A percentile compares a stretch with the other conserved stretches of the same genome.
These are phyloP conservation scores for Mya arenaria DNA, from an alignment of 1,140 invertebrate genomes.

Conservation along the genomic window DNA sequence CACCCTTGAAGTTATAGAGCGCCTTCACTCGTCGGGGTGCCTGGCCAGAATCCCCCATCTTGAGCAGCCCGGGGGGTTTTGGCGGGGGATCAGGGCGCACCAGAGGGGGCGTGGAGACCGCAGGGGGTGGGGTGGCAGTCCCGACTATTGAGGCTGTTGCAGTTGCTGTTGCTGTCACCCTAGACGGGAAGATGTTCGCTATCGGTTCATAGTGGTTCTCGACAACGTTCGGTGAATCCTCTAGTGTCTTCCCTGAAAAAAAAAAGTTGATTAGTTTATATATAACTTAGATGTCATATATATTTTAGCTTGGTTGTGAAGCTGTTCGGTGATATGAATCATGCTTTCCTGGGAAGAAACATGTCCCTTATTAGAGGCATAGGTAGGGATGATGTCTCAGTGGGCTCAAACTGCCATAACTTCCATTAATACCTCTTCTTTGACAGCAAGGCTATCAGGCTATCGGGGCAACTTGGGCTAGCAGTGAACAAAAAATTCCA, in stretches of 20 bases:
- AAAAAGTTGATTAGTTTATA: too few relatives aligned
- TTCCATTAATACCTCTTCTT: too few relatives aligned
- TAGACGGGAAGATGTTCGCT: slow-evolving; percentile 33
- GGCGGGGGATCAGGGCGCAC: slow-evolving; percentile 60
- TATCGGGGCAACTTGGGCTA: too few relatives aligned
- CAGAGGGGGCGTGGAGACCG: neutral
- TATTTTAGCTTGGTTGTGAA: too few relatives aligned
- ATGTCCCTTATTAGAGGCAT: too few relatives aligned
- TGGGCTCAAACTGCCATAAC: too few relatives aligned
- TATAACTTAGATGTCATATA: too few relatives aligned
- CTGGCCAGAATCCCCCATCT: slow-evolving; percentile 69
- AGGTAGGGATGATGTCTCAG: too few relatives aligned
- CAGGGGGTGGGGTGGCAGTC: slow-evolving; percentile 22
- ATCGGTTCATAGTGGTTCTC: slow-evolving; percentile 68
- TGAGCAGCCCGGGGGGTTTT: slow-evolving; percentile 59
- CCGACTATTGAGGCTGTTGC: slow-evolving; percentile 36
- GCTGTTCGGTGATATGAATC: too few relatives aligned
- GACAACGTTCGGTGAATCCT: slow-evolving; percentile 55
- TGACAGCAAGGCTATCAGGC: too few relatives aligned
- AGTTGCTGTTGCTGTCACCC: slow-evolving; percentile 58
- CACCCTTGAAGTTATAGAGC: slow-evolving; percentile 95
- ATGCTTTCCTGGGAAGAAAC: too few relatives aligned
- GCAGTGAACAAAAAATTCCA: too few relatives aligned
- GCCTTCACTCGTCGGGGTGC: slow-evolving; percentile 87
- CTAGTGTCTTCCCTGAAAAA: slow-evolving; percentile 50